Conservation (phyloP, 2,888 invertebrate genomes). For the Sesamia inferens region DNA sequence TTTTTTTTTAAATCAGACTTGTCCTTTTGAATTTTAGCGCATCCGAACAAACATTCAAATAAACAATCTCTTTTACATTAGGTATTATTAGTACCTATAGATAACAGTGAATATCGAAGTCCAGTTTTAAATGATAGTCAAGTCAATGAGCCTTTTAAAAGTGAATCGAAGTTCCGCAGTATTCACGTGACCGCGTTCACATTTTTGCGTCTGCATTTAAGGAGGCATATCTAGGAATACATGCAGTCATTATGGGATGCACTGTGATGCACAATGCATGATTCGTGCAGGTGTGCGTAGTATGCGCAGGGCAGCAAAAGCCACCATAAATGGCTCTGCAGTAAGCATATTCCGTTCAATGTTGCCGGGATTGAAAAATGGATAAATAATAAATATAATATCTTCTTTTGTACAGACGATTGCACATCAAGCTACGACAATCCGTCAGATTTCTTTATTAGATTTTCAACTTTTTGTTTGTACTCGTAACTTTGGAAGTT, state of each 20-base stretch:
- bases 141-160: slow-evolving; percentile 9
- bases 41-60: no score
- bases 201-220: slow-evolving; percentile 37
- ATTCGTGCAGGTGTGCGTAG: slow-evolving; percentile 59
- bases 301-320: slow-evolving; percentile 55
- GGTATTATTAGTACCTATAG: neutral
- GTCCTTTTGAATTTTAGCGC: neutral
- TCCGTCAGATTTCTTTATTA: no score
- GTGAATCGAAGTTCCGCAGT: slow-evolving; percentile 19
- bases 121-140: slow-evolving; percentile 8
- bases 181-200: slow-evolving; percentile 19
- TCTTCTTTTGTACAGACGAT: no score
- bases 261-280: slow-evolving; percentile 58
- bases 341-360: slow-evolving; percentile 18
- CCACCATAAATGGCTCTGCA: slow-evolving; percentile 4
- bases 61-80: no score
- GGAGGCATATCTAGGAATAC: slow-evolving; percentile 51
- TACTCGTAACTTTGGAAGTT: no score
- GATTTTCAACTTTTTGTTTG: no score
- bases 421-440: no score
- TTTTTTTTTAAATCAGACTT: neutral
- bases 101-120: slow-evolving; percentile 19
- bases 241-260: slow-evolving; percentile 58
- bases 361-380: neutral
- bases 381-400: neutral